Evolutionary conservation across 53 echinoderm and acorn worm species (phyloP).

Genomic region (Echinarachnius parma): DNA sequence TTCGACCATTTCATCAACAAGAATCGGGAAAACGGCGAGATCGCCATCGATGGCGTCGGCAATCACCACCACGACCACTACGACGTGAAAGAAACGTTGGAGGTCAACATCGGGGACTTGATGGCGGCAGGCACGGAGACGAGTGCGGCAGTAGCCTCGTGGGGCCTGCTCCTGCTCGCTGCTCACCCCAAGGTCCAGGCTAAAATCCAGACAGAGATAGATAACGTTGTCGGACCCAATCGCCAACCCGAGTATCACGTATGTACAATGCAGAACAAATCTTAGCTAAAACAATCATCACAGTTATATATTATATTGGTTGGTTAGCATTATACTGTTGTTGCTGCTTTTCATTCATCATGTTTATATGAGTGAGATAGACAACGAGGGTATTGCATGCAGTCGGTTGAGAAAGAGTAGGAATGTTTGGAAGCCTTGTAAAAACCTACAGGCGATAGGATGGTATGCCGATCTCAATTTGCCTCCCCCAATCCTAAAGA

Average conservation of each 20-base stretch:
- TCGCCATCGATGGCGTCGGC: neutral
- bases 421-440: no score
- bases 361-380: no score
- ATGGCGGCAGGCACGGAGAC: slow-evolving; percentile 3
- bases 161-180: neutral
- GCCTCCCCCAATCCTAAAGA: no score
- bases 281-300: no score
- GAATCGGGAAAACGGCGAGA: neutral
- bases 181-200: neutral
- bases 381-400: no score
- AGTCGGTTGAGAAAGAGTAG: no score
- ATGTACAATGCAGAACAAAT: no score
- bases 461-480: no score
- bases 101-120: neutral
- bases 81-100: neutral
- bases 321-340: no score
- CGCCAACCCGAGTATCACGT: neutral
- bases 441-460: no score
- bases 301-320: no score
- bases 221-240: neutral
- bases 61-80: neutral
- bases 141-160: neutral
- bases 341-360: no score
- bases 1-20: neutral
- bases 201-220: neutral